Evolutionary conservation across 2,888 invertebrate species (phyloP).

Genomic region (Sylvicola cinctus): DNA sequence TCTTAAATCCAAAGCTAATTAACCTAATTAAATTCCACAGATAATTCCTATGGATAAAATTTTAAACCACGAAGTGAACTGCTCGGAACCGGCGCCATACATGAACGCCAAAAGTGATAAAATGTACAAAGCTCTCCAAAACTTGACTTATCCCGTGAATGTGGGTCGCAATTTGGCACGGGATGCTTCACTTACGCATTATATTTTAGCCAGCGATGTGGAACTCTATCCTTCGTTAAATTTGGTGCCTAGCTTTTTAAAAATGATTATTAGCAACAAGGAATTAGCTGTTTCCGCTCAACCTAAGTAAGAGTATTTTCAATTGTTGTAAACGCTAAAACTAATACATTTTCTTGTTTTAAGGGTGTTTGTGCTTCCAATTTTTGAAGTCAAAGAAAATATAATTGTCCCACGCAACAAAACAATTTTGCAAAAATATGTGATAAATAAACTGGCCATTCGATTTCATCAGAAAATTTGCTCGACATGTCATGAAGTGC

Average conservation of each 20-base stretch:
- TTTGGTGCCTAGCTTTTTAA: constrained; percentile 52
- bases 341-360: no score
- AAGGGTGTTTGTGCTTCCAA: constrained; percentile 59
- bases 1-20: not conserved
- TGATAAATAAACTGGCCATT: constrained; percentile 8
- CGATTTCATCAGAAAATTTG: constrained; percentile 14
- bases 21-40: not conserved
- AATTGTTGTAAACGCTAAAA: no score
- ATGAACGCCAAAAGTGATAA: constrained; percentile 29
- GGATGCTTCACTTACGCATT: constrained; percentile 56
- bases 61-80: constrained; percentile 9
- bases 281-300: constrained; percentile 25
- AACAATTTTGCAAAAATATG: constrained; percentile 11
- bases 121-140: constrained; percentile 47
- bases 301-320: constrained; percentile 4
- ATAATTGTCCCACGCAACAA: constrained; percentile 13
- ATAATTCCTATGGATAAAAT: constrained; percentile 34
- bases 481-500: constrained; percentile 12
- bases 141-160: constrained; percentile 68
- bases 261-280: constrained; percentile 49
- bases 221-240: constrained; percentile 73
- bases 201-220: constrained; percentile 64
- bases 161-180: constrained; percentile 71
- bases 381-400: constrained; percentile 49
- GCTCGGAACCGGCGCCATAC: no score